Base-by-base conservation (phyloP, 2,113 vertebrate species). In the Rhombomys opimus region DNA sequence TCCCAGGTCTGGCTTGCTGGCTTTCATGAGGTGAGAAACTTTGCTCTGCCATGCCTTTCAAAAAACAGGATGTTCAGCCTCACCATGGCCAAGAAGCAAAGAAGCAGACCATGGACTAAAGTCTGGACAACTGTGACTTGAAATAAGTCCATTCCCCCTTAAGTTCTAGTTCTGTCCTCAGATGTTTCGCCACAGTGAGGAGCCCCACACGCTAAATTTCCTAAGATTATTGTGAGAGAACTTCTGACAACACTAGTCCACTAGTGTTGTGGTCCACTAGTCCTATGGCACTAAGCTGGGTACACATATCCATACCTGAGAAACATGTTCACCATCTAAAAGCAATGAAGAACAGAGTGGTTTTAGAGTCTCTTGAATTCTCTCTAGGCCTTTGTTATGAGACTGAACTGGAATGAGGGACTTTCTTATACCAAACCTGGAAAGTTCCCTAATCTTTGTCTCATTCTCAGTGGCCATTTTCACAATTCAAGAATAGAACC, bases 271-370 rank as follows among this genome's bases (percentile, higher is more conserved):
- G 41, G 41, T 17, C 4, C 80, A 67, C 9, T 89, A 41, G 35
- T 63, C 32, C 81, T 54, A 13, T 17, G 17, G 32, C 30, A 61
- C 65, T 81, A 57, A 89, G 35, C 50, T 35, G 22, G 54, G 32
- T 14, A n/a, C 72, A 18, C 15, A 0, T 84, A 67, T 75, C 20
- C 25, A 50, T 59, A 81, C 22, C 50, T 12, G 50, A 67, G 93
- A 77, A 32, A 65, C 12, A 82, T 13, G 61, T 90, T 61, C 76
- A 86, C 78, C 93, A 96, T 23, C 65, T 86, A 81, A 95, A 73
- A 68, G 10, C 2, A 87, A 5, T 17, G 59, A 70, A 91, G 67
- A 52, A 65, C 1, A 61, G 13, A 86, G 52, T 89, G 3, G 3
- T 10, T 57, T 50, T 38, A 5, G 22, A 50, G 6, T 63, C 35